Evolutionary conservation across 2,888 invertebrate species (phyloP).

Genomic region (Andrena trimmerana): DNA sequence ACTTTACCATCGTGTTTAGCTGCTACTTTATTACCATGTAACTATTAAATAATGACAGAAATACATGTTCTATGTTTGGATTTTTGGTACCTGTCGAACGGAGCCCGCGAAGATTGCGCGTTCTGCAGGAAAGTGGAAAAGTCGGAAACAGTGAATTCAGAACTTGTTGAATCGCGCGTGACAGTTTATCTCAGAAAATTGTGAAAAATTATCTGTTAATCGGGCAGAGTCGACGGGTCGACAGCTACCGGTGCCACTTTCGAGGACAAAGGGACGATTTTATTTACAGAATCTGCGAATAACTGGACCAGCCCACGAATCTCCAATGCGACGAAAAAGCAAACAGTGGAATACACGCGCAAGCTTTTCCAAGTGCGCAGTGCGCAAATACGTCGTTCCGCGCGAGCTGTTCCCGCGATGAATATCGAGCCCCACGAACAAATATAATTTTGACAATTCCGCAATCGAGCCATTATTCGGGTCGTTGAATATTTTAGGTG

Average conservation of each 20-base stretch:
- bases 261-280: neutral
- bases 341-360: slow-evolving; percentile 16
- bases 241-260: too few species aligned
- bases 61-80: too few species aligned
- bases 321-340: slow-evolving; percentile 24
- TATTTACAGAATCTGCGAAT: neutral
- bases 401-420: slow-evolving; percentile 19
- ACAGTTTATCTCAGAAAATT: too few species aligned
- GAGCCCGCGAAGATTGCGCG: too few species aligned
- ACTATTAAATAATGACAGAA: too few species aligned
- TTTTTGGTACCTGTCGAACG: too few species aligned
- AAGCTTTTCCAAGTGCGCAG: slow-evolving; percentile 23
- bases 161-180: too few species aligned
- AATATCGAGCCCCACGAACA: slow-evolving; percentile 42
- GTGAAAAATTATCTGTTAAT: too few species aligned
- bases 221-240: too few species aligned
- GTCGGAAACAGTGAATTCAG: too few species aligned
- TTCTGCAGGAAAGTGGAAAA: too few species aligned
- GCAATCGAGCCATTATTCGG: slow-evolving; percentile 63
- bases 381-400: slow-evolving; percentile 46
- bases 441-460: slow-evolving; percentile 60
- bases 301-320: neutral
- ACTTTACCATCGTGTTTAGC: neutral
- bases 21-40: neutral
- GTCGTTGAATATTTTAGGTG: slow-evolving; percentile 65